A percentile compares a stretch with the other conserved stretches of the same genome.
These are phyloP conservation scores for Campaea margaritaria DNA, from an alignment of 2,888 invertebrate genomes.

Conservation along the genomic window DNA sequence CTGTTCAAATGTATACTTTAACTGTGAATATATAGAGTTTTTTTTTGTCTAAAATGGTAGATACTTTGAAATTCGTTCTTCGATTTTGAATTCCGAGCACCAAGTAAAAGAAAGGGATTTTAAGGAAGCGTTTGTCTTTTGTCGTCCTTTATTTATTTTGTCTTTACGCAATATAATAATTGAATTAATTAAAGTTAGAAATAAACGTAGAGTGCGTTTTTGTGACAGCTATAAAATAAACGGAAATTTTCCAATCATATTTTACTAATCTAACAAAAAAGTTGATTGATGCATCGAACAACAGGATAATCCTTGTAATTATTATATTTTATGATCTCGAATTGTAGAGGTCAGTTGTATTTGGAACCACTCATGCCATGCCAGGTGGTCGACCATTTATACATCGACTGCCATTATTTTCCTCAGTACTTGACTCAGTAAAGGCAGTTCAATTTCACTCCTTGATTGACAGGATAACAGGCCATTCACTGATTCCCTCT, in stretches of 20 bases:
- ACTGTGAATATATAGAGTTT: conserved; percentile 31
- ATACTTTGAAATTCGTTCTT: conserved; percentile 61
- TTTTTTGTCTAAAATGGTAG: conserved; percentile 40
- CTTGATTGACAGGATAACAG: conserved; percentile 64
- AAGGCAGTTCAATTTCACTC: conserved; percentile 52
- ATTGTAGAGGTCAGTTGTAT: conserved; percentile 57
- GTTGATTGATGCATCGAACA: conserved; percentile 1
- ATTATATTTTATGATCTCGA: background rate
- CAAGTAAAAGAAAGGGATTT: conserved; percentile 80
- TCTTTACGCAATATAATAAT: conserved; percentile 52
- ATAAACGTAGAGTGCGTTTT: background rate
- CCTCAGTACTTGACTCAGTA: conserved; percentile 45
- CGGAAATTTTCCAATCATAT: no score
- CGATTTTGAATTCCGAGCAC: conserved; percentile 80
- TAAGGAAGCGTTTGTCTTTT: conserved; percentile 72
- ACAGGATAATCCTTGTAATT: background rate
- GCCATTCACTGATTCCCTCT: conserved; percentile 47
- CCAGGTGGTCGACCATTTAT: conserved; percentile 61
- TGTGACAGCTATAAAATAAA: no score
- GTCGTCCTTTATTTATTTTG: conserved; percentile 60
- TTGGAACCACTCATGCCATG: conserved; percentile 59
- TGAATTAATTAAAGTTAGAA: background rate
- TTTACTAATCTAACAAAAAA: conserved; percentile 2
- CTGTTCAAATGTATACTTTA: conserved; percentile 55
- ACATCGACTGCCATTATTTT: conserved; percentile 48